Evolutionary conservation across 2,888 invertebrate species (phyloP).

Genomic region (Caenorhabditis sulstoni): DNA sequence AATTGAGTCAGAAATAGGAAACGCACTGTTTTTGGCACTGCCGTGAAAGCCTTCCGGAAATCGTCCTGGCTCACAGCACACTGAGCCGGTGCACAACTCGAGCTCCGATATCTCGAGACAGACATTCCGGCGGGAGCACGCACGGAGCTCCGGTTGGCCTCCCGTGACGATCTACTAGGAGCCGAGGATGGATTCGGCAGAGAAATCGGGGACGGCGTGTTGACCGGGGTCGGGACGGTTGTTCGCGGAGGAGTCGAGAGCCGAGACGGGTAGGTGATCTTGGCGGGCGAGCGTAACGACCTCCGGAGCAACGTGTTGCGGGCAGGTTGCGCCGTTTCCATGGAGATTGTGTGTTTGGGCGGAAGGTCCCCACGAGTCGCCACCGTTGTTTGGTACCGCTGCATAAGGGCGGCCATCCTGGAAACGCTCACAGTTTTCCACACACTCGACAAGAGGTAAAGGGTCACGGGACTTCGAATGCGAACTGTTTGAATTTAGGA

Average conservation of each 20-base stretch:
- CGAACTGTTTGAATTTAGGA: no score
- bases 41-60: constrained; percentile 54
- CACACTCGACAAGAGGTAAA: background rate
- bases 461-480: background rate
- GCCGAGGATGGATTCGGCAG: constrained; percentile 10
- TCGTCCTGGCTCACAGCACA: constrained; percentile 61
- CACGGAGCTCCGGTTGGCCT: constrained; percentile 18
- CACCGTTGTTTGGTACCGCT: constrained; percentile 50
- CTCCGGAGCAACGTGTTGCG: constrained; percentile 43
- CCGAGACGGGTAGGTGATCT: constrained; percentile 46
- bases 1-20: no score
- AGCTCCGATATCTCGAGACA: constrained; percentile 40
- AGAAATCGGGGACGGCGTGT: background rate
- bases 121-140: constrained; percentile 36
- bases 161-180: background rate
- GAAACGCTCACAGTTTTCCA: no score
- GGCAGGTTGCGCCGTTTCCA: constrained; percentile 23
- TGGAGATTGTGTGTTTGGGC: constrained; percentile 36
- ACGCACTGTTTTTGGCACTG: constrained; percentile 60
- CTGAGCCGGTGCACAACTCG: constrained; percentile 49
- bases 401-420: constrained; percentile 51
- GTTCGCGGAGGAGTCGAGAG: constrained; percentile 49
- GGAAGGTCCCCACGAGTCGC: constrained; percentile 53
- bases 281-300: constrained; percentile 51
- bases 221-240: background rate